phyloP scores from a whole-genome alignment of 2,113 vertebrate species.

The Caranx ignobilis region DNA sequence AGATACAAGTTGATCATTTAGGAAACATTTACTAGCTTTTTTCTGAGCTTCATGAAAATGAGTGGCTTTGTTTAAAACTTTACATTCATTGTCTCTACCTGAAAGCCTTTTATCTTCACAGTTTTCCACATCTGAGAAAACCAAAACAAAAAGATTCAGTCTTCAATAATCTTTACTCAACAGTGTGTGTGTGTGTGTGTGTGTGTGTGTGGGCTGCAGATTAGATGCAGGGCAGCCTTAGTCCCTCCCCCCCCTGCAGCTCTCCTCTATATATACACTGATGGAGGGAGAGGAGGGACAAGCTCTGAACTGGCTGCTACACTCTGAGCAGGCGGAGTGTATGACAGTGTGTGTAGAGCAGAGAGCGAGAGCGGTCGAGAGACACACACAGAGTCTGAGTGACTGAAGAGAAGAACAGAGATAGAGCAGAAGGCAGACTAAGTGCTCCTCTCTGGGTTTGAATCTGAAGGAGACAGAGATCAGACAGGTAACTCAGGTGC shows the following conservation, averaged over 20 bases:
- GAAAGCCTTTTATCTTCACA: too few species aligned
- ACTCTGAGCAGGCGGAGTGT: slow-evolving; percentile 32
- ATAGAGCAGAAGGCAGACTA: neutral
- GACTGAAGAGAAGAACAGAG: neutral
- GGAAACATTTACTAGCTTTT: too few species aligned
- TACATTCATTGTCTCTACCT: too few species aligned
- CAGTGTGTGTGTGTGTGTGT: slow-evolving; percentile 36
- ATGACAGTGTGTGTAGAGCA: slow-evolving; percentile 27
- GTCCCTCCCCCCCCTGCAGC: slow-evolving; percentile 77
- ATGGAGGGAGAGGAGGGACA: slow-evolving; percentile 41
- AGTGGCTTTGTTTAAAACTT: too few species aligned
- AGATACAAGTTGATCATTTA: too few species aligned
- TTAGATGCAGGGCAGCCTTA: slow-evolving; percentile 73
- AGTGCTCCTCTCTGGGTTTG: neutral
- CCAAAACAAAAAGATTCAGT: too few species aligned
- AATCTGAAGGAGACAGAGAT: neutral
- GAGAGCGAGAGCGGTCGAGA: slow-evolving; percentile 21
- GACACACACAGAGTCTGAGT: neutral
- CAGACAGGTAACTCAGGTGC: slow-evolving; percentile 20
- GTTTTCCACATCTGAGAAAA: too few species aligned
- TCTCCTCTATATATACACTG: slow-evolving; percentile 78
- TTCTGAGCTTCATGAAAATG: too few species aligned
- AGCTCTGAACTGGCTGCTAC: slow-evolving; percentile 44
- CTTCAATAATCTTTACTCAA: too few species aligned
- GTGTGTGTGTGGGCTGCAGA: slow-evolving; percentile 75